Evolutionary conservation across 2,797 vertebrate species (phyloP), one percentile per base, ranked within the genome.

Genomic region (Valencia hispanica): DNA sequence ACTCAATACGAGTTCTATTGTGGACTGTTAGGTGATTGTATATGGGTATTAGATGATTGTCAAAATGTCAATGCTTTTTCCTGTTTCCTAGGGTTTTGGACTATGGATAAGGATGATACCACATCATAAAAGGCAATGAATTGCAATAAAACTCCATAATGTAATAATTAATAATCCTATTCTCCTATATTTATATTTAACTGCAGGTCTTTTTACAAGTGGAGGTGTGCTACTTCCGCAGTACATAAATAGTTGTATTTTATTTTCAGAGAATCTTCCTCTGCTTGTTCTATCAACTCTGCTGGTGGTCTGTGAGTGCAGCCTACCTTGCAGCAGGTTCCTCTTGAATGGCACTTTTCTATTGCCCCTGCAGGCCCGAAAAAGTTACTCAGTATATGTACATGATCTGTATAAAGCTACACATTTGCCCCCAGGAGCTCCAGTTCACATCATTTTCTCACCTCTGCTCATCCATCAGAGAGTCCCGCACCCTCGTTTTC

Each of bases 401-500:
- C n/a, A 32, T 34, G 20, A 74, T 50, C 0, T 27, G 25, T 68
- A n/a, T 25, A 25, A 11, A 6, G 39, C 8, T 45, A 20, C 11
- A n/a, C 20, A 34, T 39, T 25, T 53, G 25, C 20, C 41, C n/a
- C 22, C 6, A 55, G 45, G 47, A 45, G 53, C 22, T 41, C 15
- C n/a, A n/a, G 32, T 4, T 51, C n/a, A 17, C 6, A 3, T 36
- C 1, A 4, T 4, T 2, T 79, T 68, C 92, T 83, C 85, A 96
- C 96, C 94, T 47, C 5, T 74, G 83, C 0, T 89, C 79, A 0
- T 53, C 82, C 66, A 39, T 82, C 66, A 39, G 53, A n/a, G 86
- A 39, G 25, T 84, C 89, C 1, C 86, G 90, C 43, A 96, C 86
- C 70, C 86, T 94, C 0, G 86, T 93, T 86, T 96, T 96, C 85